Evolutionary conservation across 2,797 vertebrate genomes (phyloP).

Genomic region (Myotis daubentonii): DNA sequence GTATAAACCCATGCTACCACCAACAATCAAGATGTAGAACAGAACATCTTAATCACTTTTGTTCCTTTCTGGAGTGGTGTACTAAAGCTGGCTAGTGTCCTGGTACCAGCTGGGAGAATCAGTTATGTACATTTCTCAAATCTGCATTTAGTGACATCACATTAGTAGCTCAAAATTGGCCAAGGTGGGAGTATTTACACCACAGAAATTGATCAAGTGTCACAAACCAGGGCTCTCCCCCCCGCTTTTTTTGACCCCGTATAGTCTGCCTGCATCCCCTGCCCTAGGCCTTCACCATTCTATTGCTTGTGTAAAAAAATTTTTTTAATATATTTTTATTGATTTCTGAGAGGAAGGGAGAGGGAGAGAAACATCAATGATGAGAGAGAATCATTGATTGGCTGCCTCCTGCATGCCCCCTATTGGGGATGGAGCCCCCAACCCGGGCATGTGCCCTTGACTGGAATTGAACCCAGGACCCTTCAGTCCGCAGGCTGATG

Average conservation of each 20-base stretch:
- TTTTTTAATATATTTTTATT: too few relatives aligned
- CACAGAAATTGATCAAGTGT: not conserved
- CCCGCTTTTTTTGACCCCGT: not conserved
- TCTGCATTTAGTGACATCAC: not conserved
- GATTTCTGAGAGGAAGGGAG: too few relatives aligned
- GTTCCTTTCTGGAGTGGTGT: not conserved
- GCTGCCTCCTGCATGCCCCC: too few relatives aligned
- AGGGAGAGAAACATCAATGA: too few relatives aligned
- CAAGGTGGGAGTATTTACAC: not conserved
- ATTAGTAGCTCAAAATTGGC: not conserved
- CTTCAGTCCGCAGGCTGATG: too few relatives aligned
- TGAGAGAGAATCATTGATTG: too few relatives aligned
- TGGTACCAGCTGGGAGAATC: not conserved
- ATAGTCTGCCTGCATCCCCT: too few relatives aligned
- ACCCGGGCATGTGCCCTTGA: too few relatives aligned
- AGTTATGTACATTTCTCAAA: not conserved
- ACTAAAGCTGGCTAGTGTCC: not conserved
- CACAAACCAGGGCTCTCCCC: not conserved
- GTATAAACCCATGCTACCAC: not conserved
- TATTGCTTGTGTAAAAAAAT: too few relatives aligned
- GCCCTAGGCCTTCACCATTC: too few relatives aligned
- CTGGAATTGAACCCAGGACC: too few relatives aligned
- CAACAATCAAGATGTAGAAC: not conserved
- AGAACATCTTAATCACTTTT: not conserved
- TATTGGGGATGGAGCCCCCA: too few relatives aligned